phyloP scores from a whole-genome alignment of 2,797 vertebrate species.

The Acropternis orthonyx region DNA sequence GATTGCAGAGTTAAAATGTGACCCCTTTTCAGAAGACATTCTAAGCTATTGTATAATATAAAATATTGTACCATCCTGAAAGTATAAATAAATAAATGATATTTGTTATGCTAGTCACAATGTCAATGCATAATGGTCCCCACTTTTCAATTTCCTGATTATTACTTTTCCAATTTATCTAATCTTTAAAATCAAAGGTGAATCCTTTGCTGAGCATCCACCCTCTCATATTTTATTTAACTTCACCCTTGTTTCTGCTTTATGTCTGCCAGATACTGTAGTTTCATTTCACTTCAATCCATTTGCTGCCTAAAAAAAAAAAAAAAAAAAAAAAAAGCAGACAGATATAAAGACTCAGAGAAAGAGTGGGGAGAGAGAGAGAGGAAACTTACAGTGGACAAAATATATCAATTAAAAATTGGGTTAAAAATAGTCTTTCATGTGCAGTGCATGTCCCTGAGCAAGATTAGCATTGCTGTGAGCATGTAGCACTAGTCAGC shows the following conservation, averaged over 20 bases:
- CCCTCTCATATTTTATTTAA: slow-evolving; percentile 34
- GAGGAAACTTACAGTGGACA: slow-evolving; percentile 32
- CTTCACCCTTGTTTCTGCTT: slow-evolving; percentile 33
- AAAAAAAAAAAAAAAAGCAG: not conserved
- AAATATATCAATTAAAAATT: slow-evolving; percentile 69
- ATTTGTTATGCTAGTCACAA: slow-evolving; percentile 20
- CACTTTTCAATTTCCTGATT: slow-evolving; percentile 53
- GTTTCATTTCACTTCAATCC: slow-evolving; percentile 33
- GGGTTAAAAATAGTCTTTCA: slow-evolving; percentile 80
- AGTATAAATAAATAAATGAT: not conserved
- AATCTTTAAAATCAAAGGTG: slow-evolving; percentile 57
- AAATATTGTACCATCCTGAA: slow-evolving; percentile 20
- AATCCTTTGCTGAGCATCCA: not conserved
- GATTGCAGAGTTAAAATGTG: not conserved
- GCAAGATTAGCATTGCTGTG: slow-evolving; percentile 85
- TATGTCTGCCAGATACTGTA: slow-evolving; percentile 25
- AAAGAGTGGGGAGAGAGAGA: not conserved
- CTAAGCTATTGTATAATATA: slow-evolving; percentile 5
- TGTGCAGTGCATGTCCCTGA: slow-evolving; percentile 82
- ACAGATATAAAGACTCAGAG: not conserved
- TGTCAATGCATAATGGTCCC: not conserved
- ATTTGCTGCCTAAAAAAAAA: not conserved
- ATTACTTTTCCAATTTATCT: slow-evolving; percentile 57
- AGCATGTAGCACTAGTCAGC: slow-evolving; percentile 83
- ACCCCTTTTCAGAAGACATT: slow-evolving; percentile 6